A percentile compares a stretch with the other conserved stretches of the same genome.
These are phyloP conservation scores for Pandemis cinnamomeana DNA, from an alignment of 2,888 invertebrate genomes.

Conservation along the genomic window DNA sequence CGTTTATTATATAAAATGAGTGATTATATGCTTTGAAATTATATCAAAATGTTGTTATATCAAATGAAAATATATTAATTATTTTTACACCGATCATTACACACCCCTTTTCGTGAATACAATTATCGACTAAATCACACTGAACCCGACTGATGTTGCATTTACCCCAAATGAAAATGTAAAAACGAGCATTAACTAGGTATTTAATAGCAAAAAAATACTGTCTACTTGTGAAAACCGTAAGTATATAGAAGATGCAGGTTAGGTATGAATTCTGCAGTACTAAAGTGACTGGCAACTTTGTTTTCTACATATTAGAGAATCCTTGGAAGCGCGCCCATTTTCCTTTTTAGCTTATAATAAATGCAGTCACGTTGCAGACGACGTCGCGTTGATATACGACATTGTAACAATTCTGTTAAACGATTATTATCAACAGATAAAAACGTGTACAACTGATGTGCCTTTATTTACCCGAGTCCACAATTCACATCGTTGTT, in stretches of 20 bases:
- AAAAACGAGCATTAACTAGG: no score
- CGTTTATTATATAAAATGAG: no score
- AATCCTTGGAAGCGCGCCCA: slow-evolving; percentile 6
- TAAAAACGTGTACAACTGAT: slow-evolving; percentile 31
- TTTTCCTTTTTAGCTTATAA: slow-evolving; percentile 19
- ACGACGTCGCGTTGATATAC: slow-evolving; percentile 26
- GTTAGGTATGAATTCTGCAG: neutral
- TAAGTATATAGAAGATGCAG: no score
- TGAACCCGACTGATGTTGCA: no score
- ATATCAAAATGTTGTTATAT: no score
- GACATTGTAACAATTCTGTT: slow-evolving; percentile 18
- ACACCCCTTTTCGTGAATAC: neutral
- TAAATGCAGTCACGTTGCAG: slow-evolving; percentile 28
- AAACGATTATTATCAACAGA: slow-evolving; percentile 12
- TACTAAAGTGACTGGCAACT: neutral
- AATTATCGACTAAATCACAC: no score
- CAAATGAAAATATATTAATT: no score
- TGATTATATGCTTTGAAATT: no score
- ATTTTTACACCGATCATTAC: no score
- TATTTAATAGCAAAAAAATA: no score
- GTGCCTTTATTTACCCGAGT: slow-evolving; percentile 16
- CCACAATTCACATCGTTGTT: neutral
- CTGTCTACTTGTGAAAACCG: no score
- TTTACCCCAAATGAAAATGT: neutral
- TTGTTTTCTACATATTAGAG: slow-evolving; percentile 16